A percentile compares a stretch with the other conserved stretches of the same genome.
These are phyloP conservation scores for Xenopus petersii DNA, from an alignment of 2,797 vertebrate species.

Conservation along the genomic window DNA sequence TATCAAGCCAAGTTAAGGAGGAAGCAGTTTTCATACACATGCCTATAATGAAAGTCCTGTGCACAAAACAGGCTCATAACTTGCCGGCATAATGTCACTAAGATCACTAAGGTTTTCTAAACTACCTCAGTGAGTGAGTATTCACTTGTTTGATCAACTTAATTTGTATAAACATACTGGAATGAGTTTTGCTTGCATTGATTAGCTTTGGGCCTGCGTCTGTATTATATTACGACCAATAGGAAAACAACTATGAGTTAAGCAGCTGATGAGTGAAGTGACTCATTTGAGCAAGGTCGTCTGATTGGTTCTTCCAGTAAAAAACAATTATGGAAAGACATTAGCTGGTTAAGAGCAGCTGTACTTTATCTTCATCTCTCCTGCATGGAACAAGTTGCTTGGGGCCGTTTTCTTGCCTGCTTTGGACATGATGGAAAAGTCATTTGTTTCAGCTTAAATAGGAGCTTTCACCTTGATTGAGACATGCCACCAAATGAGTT, in stretches of 20 bases:
- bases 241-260: not conserved
- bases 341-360: not conserved
- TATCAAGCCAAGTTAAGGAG: too few species aligned
- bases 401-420: not conserved
- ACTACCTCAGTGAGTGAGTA: not conserved
- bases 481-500: slow-evolving; percentile 6
- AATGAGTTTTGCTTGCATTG: slow-evolving; percentile 4
- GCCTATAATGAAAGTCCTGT: too few species aligned
- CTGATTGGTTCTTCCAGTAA: slow-evolving; percentile 19
- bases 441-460: slow-evolving; percentile 21
- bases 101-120: not conserved
- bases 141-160: too few species aligned
- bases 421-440: slow-evolving; percentile 10
- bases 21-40: too few species aligned
- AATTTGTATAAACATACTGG: not conserved
- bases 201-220: slow-evolving; percentile 9
- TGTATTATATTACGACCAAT: slow-evolving; percentile 35
- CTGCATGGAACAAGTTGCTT: not conserved
- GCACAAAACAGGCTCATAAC: too few species aligned
- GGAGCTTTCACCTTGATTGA: slow-evolving; percentile 10
- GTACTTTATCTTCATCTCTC: slow-evolving; percentile 10
- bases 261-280: not conserved
- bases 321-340: slow-evolving; percentile 17
- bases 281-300: not conserved
- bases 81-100: too few species aligned